Evolutionary conservation across 1,140 invertebrate genomes (phyloP).

Genomic region (Antheraea mylitta): DNA sequence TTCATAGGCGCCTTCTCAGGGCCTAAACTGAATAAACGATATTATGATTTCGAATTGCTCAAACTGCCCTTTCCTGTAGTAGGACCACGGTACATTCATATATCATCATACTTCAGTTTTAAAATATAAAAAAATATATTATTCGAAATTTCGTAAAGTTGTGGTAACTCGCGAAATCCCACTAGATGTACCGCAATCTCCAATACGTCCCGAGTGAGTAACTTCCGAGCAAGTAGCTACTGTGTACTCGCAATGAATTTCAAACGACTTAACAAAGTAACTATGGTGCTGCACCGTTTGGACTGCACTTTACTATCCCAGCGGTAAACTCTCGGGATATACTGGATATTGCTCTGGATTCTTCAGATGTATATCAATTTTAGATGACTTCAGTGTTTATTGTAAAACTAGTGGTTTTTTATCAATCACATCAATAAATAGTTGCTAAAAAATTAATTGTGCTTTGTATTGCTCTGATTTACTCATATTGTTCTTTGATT

Average conservation of each 20-base stretch:
- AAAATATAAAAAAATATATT: neutral
- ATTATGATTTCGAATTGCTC: too few relatives aligned
- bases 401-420: too few relatives aligned
- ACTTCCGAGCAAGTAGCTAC: conserved; percentile 10
- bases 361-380: neutral
- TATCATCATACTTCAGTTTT: too few relatives aligned
- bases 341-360: neutral
- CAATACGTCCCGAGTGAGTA: conserved; percentile 4
- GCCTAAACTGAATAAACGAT: too few relatives aligned
- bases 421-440: too few relatives aligned
- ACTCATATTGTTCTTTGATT: too few relatives aligned
- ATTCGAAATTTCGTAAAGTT: neutral
- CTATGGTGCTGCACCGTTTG: neutral
- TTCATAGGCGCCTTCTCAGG: too few relatives aligned
- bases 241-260: conserved; percentile 22
- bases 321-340: neutral
- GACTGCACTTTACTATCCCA: conserved; percentile 11
- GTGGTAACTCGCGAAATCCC: neutral
- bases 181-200: conserved; percentile 9
- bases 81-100: too few relatives aligned
- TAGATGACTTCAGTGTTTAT: neutral
- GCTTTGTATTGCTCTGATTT: too few relatives aligned
- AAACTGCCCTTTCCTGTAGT: too few relatives aligned
- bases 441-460: too few relatives aligned
- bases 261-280: conserved; percentile 18